phyloP scores from a whole-genome alignment of 2,797 vertebrate species.

The Malurus splendens region DNA sequence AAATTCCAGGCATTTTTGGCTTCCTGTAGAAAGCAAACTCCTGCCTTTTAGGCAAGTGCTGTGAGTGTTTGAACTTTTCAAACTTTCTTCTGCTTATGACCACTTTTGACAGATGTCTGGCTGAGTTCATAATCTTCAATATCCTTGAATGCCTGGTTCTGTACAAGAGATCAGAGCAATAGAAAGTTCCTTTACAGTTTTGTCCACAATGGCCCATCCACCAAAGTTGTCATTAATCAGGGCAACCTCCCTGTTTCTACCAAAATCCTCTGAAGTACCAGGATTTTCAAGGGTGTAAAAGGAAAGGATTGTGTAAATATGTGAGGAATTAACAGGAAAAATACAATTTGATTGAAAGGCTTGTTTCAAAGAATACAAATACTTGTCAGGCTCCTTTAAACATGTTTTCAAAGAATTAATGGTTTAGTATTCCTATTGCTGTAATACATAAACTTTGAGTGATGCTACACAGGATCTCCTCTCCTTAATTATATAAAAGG shows the following conservation, averaged over 20 bases:
- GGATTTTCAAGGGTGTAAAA: accelerated
- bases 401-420: not conserved
- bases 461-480: not conserved
- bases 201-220: not conserved
- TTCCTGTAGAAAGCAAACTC: not conserved
- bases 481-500: not conserved
- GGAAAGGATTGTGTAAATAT: not conserved
- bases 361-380: not conserved
- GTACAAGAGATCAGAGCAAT: not conserved
- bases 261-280: not conserved
- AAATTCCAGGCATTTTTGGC: not conserved
- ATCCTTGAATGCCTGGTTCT: not conserved
- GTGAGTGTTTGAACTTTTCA: not conserved
- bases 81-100: not conserved
- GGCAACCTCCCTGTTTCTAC: not conserved
- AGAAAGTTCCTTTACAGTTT: not conserved
- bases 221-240: not conserved
- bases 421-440: not conserved
- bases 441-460: not conserved
- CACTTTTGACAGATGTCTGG: not conserved
- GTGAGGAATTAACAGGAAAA: not conserved
- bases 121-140: not conserved
- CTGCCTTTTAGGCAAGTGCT: not conserved
- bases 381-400: not conserved
- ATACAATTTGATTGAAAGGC: not conserved